These are phyloP conservation scores for Apodemus speciosus DNA, from an alignment of 2,113 vertebrate genomes.

Conservation along the genomic window DNA sequence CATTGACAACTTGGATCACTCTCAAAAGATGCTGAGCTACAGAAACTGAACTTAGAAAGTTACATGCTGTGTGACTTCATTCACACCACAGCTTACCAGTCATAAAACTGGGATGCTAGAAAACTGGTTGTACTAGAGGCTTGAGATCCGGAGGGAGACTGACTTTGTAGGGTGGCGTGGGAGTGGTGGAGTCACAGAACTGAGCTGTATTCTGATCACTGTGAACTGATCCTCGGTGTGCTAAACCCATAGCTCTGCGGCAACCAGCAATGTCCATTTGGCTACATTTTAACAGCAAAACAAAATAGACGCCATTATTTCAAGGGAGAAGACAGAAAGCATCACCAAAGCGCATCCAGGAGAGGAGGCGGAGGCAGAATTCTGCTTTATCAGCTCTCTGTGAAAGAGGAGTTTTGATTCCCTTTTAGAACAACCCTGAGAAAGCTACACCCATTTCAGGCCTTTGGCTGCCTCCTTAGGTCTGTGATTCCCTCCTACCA, in stretches of 20 bases:
- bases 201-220: not conserved
- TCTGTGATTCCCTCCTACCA: not conserved
- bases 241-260: not conserved
- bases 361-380: not conserved
- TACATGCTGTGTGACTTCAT: not conserved
- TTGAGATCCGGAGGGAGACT: not conserved
- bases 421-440: not conserved
- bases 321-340: not conserved
- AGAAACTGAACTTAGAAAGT: slow-evolving; percentile 28
- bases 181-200: not conserved
- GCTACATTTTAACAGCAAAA: not conserved
- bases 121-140: not conserved
- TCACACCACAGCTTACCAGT: not conserved
- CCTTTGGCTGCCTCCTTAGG: not conserved
- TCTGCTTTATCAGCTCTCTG: not conserved
- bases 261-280: not conserved
- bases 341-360: not conserved
- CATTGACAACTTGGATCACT: not conserved
- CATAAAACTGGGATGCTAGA: not conserved
- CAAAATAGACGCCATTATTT: not conserved
- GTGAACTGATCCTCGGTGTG: not conserved
- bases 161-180: not conserved
- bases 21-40: not conserved
- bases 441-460: not conserved
- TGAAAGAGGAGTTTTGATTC: not conserved